phyloP scores from a whole-genome alignment of 2,113 vertebrate species.

The Albula goreensis region DNA sequence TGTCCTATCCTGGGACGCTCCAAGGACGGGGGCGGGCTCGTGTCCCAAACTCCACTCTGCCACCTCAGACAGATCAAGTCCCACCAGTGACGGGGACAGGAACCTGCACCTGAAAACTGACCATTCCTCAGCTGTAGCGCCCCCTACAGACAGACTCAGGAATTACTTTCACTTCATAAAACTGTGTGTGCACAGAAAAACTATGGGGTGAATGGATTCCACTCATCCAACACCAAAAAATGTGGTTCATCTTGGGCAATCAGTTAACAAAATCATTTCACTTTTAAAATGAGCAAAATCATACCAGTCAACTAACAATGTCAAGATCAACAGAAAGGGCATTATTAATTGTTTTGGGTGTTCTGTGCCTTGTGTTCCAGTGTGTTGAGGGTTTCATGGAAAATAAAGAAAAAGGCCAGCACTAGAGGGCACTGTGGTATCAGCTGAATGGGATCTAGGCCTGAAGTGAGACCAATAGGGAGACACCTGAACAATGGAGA shows the following conservation, averaged over 20 bases:
- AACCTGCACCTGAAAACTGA: slow-evolving; percentile 52
- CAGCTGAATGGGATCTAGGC: not conserved
- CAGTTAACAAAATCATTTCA: too few species aligned
- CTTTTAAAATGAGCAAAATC: too few species aligned
- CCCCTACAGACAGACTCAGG: slow-evolving; percentile 21
- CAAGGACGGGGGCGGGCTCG: slow-evolving; percentile 25
- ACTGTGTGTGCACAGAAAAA: too few species aligned
- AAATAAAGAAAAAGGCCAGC: not conserved
- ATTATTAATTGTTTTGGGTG: too few species aligned
- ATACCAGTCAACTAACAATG: too few species aligned
- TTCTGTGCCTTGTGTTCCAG: not conserved
- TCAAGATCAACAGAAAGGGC: too few species aligned
- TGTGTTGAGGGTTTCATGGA: not conserved
- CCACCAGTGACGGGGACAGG: slow-evolving; percentile 45
- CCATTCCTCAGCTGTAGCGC: slow-evolving; percentile 43
- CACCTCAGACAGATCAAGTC: slow-evolving; percentile 33
- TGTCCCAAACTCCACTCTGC: slow-evolving; percentile 53
- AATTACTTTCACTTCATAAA: not conserved
- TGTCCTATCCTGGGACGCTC: slow-evolving; percentile 65
- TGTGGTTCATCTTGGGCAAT: too few species aligned
- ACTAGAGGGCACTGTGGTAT: slow-evolving; percentile 32
- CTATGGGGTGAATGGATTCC: too few species aligned
- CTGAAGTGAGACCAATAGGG: not conserved
- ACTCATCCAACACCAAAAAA: too few species aligned
- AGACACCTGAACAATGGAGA: not conserved